Evolutionary conservation across 1,140 invertebrate species (phyloP).

Genomic region (Branchinecta lindahli): DNA sequence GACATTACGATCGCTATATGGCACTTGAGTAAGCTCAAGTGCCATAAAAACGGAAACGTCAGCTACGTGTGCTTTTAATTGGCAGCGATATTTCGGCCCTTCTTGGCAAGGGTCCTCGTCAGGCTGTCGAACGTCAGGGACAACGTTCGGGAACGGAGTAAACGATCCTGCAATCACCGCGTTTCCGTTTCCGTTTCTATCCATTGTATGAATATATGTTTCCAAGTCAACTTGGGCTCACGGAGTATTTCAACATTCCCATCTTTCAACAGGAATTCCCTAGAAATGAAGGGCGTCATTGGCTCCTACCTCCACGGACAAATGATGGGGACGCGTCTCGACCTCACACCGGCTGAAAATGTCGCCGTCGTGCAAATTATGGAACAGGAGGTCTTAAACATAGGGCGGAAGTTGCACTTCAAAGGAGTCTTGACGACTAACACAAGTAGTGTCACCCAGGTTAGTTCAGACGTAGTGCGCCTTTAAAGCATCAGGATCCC

Average conservation of each 20-base stretch:
- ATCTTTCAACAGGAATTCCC: background rate
- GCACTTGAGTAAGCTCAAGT: too few relatives aligned
- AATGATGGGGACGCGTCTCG: slow-evolving; percentile 36
- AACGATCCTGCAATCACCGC: too few relatives aligned
- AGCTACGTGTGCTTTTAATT: too few relatives aligned
- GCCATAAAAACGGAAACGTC: too few relatives aligned
- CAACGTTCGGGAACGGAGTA: too few relatives aligned
- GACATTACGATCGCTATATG: too few relatives aligned
- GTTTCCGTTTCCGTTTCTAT: too few relatives aligned
- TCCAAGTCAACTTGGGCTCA: too few relatives aligned
- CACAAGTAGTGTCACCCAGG: slow-evolving; percentile 68
- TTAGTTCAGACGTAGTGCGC: slow-evolving; percentile 53
- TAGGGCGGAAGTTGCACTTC: slow-evolving; percentile 47
- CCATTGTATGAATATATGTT: too few relatives aligned
- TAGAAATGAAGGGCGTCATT: background rate
- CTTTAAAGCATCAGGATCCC: too few relatives aligned
- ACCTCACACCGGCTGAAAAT: slow-evolving; percentile 48
- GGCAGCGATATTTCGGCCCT: too few relatives aligned
- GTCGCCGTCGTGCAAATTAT: slow-evolving; percentile 57
- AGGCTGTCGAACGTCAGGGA: background rate
- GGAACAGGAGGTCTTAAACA: slow-evolving; percentile 49
- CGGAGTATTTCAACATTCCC: background rate
- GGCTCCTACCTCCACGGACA: slow-evolving; percentile 39
- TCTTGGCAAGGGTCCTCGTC: too few relatives aligned
- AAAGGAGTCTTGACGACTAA: slow-evolving; percentile 65